Conservation (phyloP, 2,797 vertebrate species). For the Thunnus albacares region DNA sequence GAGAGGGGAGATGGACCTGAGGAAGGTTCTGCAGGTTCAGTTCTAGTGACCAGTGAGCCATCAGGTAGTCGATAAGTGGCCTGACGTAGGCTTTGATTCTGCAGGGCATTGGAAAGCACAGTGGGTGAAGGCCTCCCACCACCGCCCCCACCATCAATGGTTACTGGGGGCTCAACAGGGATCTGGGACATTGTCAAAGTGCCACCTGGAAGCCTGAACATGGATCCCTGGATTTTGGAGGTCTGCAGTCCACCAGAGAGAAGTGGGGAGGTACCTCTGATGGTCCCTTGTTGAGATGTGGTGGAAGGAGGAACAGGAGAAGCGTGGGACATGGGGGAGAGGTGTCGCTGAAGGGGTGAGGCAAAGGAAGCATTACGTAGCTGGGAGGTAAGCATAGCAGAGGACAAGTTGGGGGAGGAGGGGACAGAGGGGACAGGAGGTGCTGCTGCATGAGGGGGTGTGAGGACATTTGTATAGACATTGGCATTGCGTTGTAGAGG, state of each 20-base stretch:
- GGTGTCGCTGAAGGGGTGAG: conserved; percentile 75
- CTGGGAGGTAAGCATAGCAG: conserved; percentile 78
- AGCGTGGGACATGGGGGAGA: conserved; percentile 63
- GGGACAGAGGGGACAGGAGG: conserved; percentile 26
- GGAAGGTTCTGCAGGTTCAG: conserved; percentile 61
- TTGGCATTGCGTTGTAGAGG: conserved; percentile 80
- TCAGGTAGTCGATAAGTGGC: conserved; percentile 79
- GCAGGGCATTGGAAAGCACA: conserved; percentile 79
- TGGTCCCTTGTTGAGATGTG: conserved; percentile 52
- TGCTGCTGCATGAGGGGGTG: conserved; percentile 55
- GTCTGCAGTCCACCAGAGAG: conserved; percentile 69
- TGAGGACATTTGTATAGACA: conserved; percentile 73
- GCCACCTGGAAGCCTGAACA: conserved; percentile 72
- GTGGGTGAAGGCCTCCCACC: conserved; percentile 61
- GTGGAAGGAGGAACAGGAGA: conserved; percentile 52
- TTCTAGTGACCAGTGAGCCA: conserved; percentile 75
- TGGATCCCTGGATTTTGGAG: conserved; percentile 76
- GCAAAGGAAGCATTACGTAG: conserved; percentile 80
- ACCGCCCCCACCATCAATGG: conserved; percentile 32
- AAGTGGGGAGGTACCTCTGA: conserved; percentile 60
- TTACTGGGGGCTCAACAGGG: conserved; percentile 30
- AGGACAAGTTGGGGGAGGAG: conserved; percentile 74
- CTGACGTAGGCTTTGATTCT: conserved; percentile 77
- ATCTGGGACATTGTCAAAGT: conserved; percentile 68
- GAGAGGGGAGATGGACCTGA: conserved; percentile 45